A percentile compares a stretch with the other conserved stretches of the same genome.
Evolutionary conservation across 1,140 invertebrate species (phyloP).

Genomic region (Trialeurodes vaporariorum): DNA sequence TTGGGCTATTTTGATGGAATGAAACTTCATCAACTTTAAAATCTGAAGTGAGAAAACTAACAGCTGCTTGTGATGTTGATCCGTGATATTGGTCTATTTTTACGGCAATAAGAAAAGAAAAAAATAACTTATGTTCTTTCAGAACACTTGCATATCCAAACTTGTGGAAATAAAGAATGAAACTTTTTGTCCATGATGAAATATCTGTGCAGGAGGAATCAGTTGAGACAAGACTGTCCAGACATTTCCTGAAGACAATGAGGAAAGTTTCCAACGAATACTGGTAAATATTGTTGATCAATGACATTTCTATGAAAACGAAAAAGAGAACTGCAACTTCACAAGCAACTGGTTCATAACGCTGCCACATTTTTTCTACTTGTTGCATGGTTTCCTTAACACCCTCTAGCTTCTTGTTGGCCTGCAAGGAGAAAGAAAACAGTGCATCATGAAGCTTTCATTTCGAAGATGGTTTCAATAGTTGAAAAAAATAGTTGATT

Average conservation of each 20-base stretch:
- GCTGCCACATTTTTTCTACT: constrained; percentile 68
- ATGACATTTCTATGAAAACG: constrained; percentile 71
- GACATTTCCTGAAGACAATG: constrained; percentile 35
- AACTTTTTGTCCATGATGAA: too few relatives aligned
- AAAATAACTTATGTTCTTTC: constrained; percentile 78
- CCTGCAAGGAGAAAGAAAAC: too few relatives aligned
- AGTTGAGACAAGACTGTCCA: too few relatives aligned
- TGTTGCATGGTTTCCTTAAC: constrained; percentile 58
- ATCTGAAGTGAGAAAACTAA: constrained; percentile 88
- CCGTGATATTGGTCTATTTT: constrained; percentile 59
- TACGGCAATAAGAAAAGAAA: constrained; percentile 78
- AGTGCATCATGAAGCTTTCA: too few relatives aligned
- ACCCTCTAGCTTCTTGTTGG: constrained; percentile 57
- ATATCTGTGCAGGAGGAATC: too few relatives aligned
- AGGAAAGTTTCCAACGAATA: constrained; percentile 71
- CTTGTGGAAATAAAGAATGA: too few relatives aligned
- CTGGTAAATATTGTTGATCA: constrained; percentile 82
- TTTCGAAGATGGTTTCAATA: too few relatives aligned
- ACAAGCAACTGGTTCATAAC: constrained; percentile 66
- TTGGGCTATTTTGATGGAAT: constrained; percentile 23
- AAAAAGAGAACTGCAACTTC: constrained; percentile 82
- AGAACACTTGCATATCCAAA: constrained; percentile 52
- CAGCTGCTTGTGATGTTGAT: constrained; percentile 48
- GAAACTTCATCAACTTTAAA: constrained; percentile 62
- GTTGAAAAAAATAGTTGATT: too few relatives aligned